Percentiles rank a stretch among this genome's conserved stretches.
These are phyloP conservation scores for Chymomyza amoena DNA, from an alignment of 2,888 invertebrate species.

Conservation along the genomic window DNA sequence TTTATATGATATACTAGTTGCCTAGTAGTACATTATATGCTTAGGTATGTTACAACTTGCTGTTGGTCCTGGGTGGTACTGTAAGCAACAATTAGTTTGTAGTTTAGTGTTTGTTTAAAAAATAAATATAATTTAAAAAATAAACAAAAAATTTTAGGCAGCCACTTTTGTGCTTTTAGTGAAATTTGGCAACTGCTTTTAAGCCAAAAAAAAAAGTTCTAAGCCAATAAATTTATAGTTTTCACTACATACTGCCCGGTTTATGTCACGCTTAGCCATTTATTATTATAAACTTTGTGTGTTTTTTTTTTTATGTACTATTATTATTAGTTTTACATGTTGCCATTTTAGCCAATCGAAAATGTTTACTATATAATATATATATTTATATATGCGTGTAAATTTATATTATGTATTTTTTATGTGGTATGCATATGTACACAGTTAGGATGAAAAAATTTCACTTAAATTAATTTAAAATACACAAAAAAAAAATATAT, in stretches of 20 bases:
- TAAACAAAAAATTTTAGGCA: neutral
- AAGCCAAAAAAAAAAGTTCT: neutral
- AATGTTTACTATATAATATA: conserved; percentile 25
- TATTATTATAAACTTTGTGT: conserved; percentile 1
- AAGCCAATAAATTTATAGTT: neutral
- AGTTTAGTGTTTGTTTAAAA: neutral
- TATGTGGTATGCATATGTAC: conserved; percentile 59
- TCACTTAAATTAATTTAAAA: conserved; percentile 55
- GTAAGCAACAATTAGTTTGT: neutral
- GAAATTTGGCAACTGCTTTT: neutral
- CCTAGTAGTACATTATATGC: neutral
- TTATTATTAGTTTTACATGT: neutral
- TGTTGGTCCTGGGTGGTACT: neutral
- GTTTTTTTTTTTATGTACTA: neutral
- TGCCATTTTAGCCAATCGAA: conserved; percentile 5
- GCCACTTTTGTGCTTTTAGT: neutral
- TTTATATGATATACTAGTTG: neutral
- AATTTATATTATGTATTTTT: conserved; percentile 26
- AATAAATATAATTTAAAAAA: neutral
- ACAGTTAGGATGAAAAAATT: conserved; percentile 16
- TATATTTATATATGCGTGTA: conserved; percentile 34
- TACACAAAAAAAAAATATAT: conserved; percentile 24
- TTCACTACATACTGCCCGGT: neutral
- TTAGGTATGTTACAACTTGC: conserved; percentile 2
- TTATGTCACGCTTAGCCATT: neutral